Evolutionary conservation across 1,140 invertebrate species (phyloP).

Genomic region (Schlechtendalia chinensis): DNA sequence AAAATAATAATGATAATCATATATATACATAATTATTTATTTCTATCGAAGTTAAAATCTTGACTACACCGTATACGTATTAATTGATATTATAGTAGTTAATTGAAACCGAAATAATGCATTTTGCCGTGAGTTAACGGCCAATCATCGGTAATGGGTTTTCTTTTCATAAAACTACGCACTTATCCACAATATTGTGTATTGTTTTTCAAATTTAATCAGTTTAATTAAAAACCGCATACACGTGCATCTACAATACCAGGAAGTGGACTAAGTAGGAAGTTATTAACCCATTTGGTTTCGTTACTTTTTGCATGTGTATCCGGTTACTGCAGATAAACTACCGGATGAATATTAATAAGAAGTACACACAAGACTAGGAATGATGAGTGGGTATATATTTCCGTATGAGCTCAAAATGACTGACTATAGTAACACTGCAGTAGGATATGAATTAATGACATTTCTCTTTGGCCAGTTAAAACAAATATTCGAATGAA

Average conservation of each 20-base stretch:
- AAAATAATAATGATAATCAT: no score
- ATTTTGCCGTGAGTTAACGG: not conserved
- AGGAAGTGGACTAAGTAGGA: constrained; percentile 37
- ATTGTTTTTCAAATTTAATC: constrained; percentile 26
- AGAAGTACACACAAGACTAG: not conserved
- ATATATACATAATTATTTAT: no score
- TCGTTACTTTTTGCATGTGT: not conserved
- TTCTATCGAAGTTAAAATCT: no score
- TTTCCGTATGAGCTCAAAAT: not conserved
- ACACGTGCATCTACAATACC: not conserved
- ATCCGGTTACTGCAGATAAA: constrained; percentile 23
- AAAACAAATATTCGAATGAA: not conserved
- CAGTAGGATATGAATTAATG: no score
- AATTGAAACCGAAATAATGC: not conserved
- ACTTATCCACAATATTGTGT: not conserved
- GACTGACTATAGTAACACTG: not conserved
- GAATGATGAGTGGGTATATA: not conserved
- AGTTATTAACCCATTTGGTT: constrained; percentile 32
- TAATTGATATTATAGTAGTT: no score
- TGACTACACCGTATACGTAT: no score
- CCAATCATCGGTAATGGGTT: constrained; percentile 2
- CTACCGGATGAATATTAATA: constrained; percentile 30
- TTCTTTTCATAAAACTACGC: not conserved
- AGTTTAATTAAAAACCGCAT: not conserved
- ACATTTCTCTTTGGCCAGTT: not conserved